Evolutionary conservation across 1,140 invertebrate genomes (phyloP), one percentile per base, ranked within the genome.

Genomic region (Temnothorax longispinosus): DNA sequence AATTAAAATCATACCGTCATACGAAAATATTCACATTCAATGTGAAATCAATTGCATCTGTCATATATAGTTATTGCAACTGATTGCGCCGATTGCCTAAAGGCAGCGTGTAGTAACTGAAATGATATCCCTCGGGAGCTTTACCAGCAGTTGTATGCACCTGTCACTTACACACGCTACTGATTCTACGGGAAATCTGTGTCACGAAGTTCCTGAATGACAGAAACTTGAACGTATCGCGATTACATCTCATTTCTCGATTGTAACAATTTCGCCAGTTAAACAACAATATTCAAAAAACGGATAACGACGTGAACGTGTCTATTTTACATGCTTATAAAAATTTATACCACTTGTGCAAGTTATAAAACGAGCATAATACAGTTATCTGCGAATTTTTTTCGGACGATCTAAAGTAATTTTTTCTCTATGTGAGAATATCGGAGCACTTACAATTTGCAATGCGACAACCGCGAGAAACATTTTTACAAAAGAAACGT

Each of bases 11-110:
- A 60, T 32, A 5, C 11, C 41, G n/a, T 64, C 35, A 62, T 3
- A 64, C 75, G 77, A 58, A 58, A 72, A 72, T 27, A 82, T 58
- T 44, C n/a, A 10, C 13, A 58, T 72, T 58, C 54, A 74, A 82
- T 82, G 27, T 27, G 27, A 27, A 82, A 50, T 11, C 67, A 72
- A 82, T 72, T 18, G 67, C 67, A 82, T 58, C 52, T 72, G 67
- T 82, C 80, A 72, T 13, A 13, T 41, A 71, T 54, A n/a, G 7
- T 2, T 27, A 21, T 72, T 35, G n/a, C 38, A 35, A 82, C 44
- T 27, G 27, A 27, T 27, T 27, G 27, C 27, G 1, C 27, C 1
- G 27, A 27, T 27, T 27, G 27, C 27, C 27, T 13, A 71, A 58
- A 58, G 65, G 3, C 47, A 60, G 21, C 4, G 2, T 13, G 15